These are phyloP conservation scores for Lophotriccus pileatus DNA, from an alignment of 2,797 vertebrate genomes.

Conservation along the genomic window DNA sequence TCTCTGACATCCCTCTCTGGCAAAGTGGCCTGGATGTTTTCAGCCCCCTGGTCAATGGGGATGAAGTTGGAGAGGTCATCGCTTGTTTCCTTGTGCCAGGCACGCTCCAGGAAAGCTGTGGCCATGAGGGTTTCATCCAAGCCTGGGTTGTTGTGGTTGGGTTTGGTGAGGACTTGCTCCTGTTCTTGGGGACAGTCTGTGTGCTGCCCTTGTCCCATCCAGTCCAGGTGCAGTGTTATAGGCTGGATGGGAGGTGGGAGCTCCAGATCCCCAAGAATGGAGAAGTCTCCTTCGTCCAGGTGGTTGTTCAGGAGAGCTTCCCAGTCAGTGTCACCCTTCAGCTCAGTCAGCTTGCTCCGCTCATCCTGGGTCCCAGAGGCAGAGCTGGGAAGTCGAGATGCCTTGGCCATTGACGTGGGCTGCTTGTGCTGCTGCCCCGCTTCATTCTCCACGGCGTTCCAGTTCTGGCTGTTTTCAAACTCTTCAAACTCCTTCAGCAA, in stretches of 20 bases:
- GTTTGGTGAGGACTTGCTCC: conserved; percentile 63
- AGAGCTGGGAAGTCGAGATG: conserved; percentile 69
- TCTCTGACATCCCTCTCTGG: background rate
- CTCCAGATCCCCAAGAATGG: conserved; percentile 72
- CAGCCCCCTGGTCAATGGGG: conserved; percentile 80
- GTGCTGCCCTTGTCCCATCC: conserved; percentile 72
- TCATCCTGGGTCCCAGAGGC: conserved; percentile 80
- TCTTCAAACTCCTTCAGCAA: conserved; percentile 88
- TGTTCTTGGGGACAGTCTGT: conserved; percentile 66
- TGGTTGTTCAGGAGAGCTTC: conserved; percentile 84
- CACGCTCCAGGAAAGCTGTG: conserved; percentile 86
- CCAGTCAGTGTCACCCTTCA: conserved; percentile 93
- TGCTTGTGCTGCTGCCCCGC: conserved; percentile 79
- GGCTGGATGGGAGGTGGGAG: conserved; percentile 77
- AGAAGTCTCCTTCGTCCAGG: conserved; percentile 74
- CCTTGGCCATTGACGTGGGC: conserved; percentile 72
- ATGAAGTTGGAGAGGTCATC: conserved; percentile 76
- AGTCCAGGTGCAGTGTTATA: conserved; percentile 69
- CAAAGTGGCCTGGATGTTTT: conserved; percentile 71
- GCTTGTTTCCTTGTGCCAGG: conserved; percentile 78
- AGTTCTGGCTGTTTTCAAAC: conserved; percentile 82
- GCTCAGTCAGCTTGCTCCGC: conserved; percentile 78
- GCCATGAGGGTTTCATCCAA: conserved; percentile 87
- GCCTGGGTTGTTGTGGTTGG: conserved; percentile 71
- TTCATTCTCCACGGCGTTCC: conserved; percentile 69